Percentiles rank a stretch among this genome's conserved stretches.
phyloP scores from a whole-genome alignment of 2,113 vertebrate species.

The Cathartes aura region DNA sequence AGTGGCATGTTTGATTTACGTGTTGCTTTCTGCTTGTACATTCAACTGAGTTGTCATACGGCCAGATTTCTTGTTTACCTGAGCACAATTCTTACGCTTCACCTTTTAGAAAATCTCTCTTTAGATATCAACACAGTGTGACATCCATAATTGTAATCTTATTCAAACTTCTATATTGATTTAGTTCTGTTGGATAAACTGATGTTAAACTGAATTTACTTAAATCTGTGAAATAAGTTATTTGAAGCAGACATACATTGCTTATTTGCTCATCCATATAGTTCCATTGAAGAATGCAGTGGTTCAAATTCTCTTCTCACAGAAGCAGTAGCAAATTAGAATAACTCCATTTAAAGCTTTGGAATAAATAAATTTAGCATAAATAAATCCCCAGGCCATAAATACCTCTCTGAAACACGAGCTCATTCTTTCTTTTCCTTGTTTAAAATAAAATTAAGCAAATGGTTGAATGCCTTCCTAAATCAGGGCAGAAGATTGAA shows the following conservation, averaged over 20 bases:
- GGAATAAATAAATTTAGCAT: constrained; percentile 46
- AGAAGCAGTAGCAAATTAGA: neutral
- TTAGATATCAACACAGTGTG: neutral
- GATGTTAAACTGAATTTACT: neutral
- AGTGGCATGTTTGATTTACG: fast-evolving
- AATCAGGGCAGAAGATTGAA: constrained; percentile 18
- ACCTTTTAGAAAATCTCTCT: neutral
- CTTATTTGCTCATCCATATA: neutral
- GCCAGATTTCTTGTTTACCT: neutral
- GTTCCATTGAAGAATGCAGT: neutral
- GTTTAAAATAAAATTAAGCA: constrained; percentile 47
- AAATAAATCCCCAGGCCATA: constrained; percentile 24
- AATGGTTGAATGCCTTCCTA: constrained; percentile 41
- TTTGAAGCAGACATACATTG: neutral
- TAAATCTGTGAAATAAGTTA: neutral
- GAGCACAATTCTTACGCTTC: neutral
- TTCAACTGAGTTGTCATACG: fast-evolving
- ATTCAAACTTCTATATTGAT: neutral
- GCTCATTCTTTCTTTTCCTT: neutral
- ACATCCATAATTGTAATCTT: neutral
- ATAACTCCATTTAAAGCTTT: constrained; percentile 10
- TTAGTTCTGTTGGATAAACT: neutral
- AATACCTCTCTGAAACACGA: constrained; percentile 14
- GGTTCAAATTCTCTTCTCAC: neutral
- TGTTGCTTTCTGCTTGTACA: neutral